phyloP scores from a whole-genome alignment of 1,140 invertebrate species.

The Diuraphis noxia region DNA sequence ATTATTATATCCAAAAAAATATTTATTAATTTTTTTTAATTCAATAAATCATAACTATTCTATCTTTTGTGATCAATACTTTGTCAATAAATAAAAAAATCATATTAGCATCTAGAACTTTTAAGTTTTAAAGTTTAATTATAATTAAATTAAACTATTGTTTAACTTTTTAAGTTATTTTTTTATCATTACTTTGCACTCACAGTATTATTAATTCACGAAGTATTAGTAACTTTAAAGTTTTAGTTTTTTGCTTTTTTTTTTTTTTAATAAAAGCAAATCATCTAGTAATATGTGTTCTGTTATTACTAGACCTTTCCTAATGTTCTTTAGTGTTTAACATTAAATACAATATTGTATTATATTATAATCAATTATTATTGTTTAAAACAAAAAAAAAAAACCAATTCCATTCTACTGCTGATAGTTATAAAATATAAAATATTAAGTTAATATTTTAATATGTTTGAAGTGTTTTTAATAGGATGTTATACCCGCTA shows the following conservation, averaged over 20 bases:
- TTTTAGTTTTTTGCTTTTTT: neutral
- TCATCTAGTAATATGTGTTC: neutral
- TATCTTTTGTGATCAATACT: neutral
- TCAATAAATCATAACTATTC: neutral
- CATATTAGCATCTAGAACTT: neutral
- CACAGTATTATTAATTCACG: neutral
- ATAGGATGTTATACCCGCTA: too few species aligned
- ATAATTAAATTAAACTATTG: too few species aligned
- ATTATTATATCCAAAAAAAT: neutral
- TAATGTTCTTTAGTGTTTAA: neutral
- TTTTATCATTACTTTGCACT: neutral
- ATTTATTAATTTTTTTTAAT: neutral
- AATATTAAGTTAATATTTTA: neutral
- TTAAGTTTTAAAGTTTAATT: neutral
- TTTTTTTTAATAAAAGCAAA: neutral
- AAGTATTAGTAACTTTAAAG: neutral
- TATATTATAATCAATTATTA: neutral
- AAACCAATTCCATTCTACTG: neutral
- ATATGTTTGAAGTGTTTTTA: neutral
- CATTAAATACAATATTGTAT: neutral
- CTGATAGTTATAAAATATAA: neutral
- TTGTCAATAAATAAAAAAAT: neutral
- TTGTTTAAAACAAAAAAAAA: neutral
- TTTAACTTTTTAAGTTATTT: neutral
- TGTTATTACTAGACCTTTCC: neutral